Conservation (phyloP, 2,797 vertebrate species). For the Crocodylus rhombifer region DNA sequence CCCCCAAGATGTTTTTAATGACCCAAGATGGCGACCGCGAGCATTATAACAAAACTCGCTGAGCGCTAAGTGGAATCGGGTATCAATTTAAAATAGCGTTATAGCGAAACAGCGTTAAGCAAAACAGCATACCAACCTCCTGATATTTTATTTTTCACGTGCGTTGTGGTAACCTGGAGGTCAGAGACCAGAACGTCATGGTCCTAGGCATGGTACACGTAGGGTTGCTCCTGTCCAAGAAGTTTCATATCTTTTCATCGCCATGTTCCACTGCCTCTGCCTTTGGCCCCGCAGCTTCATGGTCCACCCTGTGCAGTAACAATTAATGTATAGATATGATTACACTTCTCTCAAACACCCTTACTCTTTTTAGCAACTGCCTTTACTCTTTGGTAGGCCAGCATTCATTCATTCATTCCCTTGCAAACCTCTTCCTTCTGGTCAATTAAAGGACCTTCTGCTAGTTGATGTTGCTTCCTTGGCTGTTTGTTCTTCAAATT, state of each 20-base stretch:
- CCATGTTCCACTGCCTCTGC: background rate
- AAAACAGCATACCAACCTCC: background rate
- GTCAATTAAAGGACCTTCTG: constrained; percentile 35
- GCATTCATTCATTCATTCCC: constrained; percentile 2
- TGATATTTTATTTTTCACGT: background rate
- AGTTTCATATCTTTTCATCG: background rate
- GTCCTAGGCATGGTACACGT: background rate
- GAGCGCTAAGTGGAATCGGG: no score
- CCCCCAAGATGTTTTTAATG: no score
- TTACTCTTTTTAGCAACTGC: constrained; percentile 22
- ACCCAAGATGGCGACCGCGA: no score
- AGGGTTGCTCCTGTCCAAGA: background rate
- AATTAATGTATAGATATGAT: background rate
- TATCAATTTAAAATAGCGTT: no score
- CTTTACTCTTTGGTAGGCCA: constrained; percentile 26
- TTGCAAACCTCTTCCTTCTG: constrained; percentile 7
- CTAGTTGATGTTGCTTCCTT: background rate
- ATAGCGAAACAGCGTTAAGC: no score
- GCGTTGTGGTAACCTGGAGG: fast-evolving
- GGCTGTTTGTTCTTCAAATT: constrained; percentile 47
- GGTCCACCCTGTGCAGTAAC: fast-evolving
- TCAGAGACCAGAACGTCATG: background rate
- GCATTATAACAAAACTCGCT: no score
- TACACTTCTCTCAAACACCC: background rate
- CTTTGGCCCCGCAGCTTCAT: background rate